Percentiles rank a stretch among this genome's conserved stretches.
phyloP scores from a whole-genome alignment of 2,797 vertebrate species.

The Neoniphon sammara region DNA sequence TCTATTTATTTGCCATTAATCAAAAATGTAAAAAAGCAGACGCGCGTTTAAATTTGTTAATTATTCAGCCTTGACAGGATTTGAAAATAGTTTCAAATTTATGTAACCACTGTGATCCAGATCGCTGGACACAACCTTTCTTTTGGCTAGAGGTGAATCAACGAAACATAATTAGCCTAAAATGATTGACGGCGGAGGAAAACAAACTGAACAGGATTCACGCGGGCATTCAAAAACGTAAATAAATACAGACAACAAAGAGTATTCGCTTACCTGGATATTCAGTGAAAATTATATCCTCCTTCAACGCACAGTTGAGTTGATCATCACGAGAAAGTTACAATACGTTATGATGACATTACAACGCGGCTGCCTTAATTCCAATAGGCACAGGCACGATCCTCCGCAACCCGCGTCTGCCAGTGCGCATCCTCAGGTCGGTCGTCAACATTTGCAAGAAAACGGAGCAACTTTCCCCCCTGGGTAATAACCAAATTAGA shows the following conservation, averaged over 20 bases:
- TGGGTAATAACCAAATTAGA: slow-evolving; percentile 14
- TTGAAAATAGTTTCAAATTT: neutral
- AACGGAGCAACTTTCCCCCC: slow-evolving; percentile 42
- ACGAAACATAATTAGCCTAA: neutral
- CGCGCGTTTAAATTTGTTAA: neutral
- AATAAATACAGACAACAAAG: neutral
- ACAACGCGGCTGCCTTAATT: slow-evolving; percentile 26
- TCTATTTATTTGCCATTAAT: neutral
- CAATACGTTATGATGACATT: neutral
- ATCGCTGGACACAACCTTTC: neutral
- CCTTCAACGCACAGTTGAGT: slow-evolving; percentile 31
- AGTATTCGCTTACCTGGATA: slow-evolving; percentile 36
- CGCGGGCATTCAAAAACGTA: neutral
- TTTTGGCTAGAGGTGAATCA: neutral
- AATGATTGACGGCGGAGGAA: neutral
- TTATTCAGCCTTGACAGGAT: neutral
- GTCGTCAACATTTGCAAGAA: neutral
- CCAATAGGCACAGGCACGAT: slow-evolving; percentile 27
- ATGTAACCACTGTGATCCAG: neutral
- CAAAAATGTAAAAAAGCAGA: neutral
- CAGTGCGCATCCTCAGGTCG: slow-evolving; percentile 33
- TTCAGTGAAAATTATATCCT: slow-evolving; percentile 17
- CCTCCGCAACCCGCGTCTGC: slow-evolving; percentile 13
- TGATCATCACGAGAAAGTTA: slow-evolving; percentile 36
- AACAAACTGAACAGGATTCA: too few relatives aligned